Conservation (phyloP, 2,888 invertebrate species). For the Seira ritae region DNA sequence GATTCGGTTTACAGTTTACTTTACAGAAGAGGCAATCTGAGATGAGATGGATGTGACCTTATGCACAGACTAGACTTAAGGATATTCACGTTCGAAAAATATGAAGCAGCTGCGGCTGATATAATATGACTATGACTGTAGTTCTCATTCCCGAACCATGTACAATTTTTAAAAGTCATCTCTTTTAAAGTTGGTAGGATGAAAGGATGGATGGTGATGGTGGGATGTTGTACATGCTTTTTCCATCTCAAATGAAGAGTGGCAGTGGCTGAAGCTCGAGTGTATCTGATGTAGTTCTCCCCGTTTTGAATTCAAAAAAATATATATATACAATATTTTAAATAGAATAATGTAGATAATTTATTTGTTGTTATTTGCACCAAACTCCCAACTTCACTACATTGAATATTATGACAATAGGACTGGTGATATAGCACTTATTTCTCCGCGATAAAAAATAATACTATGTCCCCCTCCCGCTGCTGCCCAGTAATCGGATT, state of each 20-base stretch:
- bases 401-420: slow-evolving; percentile 27
- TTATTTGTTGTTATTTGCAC: slow-evolving; percentile 33
- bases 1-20: background rate
- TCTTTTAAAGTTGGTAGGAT: no score
- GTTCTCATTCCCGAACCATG: background rate
- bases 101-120: background rate
- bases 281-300: no score
- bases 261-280: background rate
- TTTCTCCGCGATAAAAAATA: no score
- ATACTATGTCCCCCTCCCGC: no score
- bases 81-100: background rate
- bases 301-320: slow-evolving; percentile 27
- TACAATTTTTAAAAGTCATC: no score
- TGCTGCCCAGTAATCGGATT: background rate
- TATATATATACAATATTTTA: background rate
- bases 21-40: background rate
- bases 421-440: background rate
- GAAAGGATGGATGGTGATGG: no score
- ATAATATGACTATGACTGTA: background rate
- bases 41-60: background rate
- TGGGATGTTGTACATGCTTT: background rate
- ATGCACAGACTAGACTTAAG: no score
- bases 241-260: background rate
- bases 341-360: slow-evolving; percentile 21
- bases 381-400: no score